Conservation (phyloP, 2,113 vertebrate genomes). For the Sapayoa aenigma region DNA sequence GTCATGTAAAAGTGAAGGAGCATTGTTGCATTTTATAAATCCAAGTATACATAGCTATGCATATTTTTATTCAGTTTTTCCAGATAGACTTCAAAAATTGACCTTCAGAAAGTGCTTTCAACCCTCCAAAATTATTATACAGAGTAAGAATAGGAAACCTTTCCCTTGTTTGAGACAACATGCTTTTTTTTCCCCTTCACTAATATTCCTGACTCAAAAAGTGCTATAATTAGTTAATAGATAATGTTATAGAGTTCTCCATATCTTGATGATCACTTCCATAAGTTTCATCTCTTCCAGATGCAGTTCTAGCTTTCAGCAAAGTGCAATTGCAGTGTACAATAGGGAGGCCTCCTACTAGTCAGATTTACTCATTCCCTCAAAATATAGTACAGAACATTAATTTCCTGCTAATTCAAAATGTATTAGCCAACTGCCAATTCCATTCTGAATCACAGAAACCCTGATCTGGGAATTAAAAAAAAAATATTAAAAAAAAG, state of each 20-base stretch:
- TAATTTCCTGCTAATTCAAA: conserved; percentile 58
- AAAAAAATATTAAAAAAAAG: not conserved
- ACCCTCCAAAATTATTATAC: not conserved
- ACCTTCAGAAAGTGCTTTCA: not conserved
- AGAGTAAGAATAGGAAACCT: not conserved
- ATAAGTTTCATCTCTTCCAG: not conserved
- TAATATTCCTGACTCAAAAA: not conserved
- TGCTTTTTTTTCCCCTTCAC: not conserved
- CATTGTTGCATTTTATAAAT: not conserved
- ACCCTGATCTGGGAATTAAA: not conserved
- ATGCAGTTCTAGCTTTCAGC: conserved; percentile 14
- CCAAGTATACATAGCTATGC: not conserved
- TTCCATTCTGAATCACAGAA: not conserved
- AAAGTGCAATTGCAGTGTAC: not conserved
- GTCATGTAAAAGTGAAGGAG: not conserved
- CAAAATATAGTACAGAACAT: conserved; percentile 38
- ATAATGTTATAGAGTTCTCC: not conserved
- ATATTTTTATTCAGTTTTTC: not conserved
- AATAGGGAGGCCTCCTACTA: not conserved
- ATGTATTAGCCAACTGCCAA: conserved; percentile 5
- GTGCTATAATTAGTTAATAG: not conserved
- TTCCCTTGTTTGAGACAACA: not conserved
- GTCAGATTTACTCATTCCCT: conserved; percentile 47
- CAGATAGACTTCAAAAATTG: not conserved
- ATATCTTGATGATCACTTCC: not conserved